These are phyloP conservation scores for Gopherus flavomarginatus DNA, from an alignment of 2,113 vertebrate species.

Conservation along the genomic window DNA sequence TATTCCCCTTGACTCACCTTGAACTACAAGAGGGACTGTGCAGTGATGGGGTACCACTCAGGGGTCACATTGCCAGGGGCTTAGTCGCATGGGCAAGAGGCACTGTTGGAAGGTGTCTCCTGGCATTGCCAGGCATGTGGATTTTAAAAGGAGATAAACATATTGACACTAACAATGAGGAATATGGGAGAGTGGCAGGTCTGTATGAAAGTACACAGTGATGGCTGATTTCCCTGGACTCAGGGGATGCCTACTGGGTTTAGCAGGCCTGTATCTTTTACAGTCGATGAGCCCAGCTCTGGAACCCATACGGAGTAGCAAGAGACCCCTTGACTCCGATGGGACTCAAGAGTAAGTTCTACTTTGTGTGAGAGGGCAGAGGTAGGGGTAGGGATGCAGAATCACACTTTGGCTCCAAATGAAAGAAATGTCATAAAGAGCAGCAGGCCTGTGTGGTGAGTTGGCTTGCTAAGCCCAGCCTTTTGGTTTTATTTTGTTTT, in stretches of 20 bases:
- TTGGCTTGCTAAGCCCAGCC: not conserved
- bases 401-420: not conserved
- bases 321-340: not conserved
- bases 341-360: not conserved
- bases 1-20: constrained; percentile 60
- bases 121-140: not conserved
- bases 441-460: fast-evolving
- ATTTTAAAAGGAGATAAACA: not conserved
- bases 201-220: not conserved
- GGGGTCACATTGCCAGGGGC: constrained; percentile 9
- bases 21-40: not conserved
- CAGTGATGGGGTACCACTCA: constrained; percentile 10
- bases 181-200: not conserved
- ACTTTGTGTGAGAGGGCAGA: not conserved
- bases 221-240: not conserved
- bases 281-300: not conserved
- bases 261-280: not conserved
- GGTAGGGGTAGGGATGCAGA: not conserved
- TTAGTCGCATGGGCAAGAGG: not conserved
- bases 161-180: not conserved
- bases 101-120: not conserved
- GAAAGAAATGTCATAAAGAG: not conserved
- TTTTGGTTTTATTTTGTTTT: not conserved
- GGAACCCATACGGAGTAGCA: not conserved
- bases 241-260: not conserved